Percentiles rank a stretch among this genome's conserved stretches.
phyloP scores from a whole-genome alignment of 2,113 vertebrate species.

The Lutjanus erythropterus region DNA sequence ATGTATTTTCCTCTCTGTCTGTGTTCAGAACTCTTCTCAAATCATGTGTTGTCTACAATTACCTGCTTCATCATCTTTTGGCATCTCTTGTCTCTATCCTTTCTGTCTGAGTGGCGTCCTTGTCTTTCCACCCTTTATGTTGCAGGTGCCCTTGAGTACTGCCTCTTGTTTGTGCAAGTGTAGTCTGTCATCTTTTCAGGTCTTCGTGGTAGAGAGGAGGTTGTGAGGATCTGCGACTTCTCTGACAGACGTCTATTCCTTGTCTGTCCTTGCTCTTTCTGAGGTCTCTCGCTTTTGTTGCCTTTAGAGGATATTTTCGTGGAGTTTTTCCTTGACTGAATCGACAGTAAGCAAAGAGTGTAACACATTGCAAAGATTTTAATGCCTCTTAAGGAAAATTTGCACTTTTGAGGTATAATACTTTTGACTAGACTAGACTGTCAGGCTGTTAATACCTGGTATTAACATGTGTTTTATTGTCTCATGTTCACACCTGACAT shows the following conservation, averaged over 20 bases:
- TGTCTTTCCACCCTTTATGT: not conserved
- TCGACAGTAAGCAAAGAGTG: no score
- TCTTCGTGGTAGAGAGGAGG: not conserved
- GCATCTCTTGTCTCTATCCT: not conserved
- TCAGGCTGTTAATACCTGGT: no score
- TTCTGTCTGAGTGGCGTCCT: conserved; percentile 11
- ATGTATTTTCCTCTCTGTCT: conserved; percentile 15
- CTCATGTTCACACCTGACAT: no score
- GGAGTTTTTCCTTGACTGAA: not conserved
- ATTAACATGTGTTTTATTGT: no score
- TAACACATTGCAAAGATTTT: not conserved
- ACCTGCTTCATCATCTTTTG: conserved; percentile 21
- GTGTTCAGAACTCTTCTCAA: conserved; percentile 17
- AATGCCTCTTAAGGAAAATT: not conserved
- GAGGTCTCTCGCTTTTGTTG: not conserved
- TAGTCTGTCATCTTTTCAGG: not conserved
- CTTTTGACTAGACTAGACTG: not conserved
- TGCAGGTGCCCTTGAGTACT: not conserved
- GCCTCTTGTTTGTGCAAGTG: conserved; percentile 4
- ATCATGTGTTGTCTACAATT: conserved; percentile 25
- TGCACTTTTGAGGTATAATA: not conserved
- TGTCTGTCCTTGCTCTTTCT: not conserved
- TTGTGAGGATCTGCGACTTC: not conserved
- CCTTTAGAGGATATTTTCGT: not conserved
- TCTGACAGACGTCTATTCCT: not conserved